A percentile compares a stretch with the other conserved stretches of the same genome.
phyloP scores from a whole-genome alignment of 2,888 invertebrate species.

The Lymantria dispar region DNA sequence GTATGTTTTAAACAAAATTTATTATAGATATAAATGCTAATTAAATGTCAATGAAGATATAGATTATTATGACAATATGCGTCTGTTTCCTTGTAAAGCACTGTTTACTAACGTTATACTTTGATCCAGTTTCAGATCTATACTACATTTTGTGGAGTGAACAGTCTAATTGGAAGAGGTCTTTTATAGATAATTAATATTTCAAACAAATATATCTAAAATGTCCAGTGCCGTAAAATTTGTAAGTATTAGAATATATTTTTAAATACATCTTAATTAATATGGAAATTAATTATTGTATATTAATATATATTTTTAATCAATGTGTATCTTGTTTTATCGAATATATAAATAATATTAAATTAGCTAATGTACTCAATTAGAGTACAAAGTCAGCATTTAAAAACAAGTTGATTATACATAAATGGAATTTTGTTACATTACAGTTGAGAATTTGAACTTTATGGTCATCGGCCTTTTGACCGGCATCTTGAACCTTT shows the following conservation, averaged over 20 bases:
- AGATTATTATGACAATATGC: constrained; percentile 56
- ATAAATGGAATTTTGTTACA: constrained; percentile 19
- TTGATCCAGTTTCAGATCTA: constrained; percentile 72
- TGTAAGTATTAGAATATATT: constrained; percentile 46
- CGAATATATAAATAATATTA: background rate
- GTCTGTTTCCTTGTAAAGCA: constrained; percentile 51
- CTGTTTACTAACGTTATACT: constrained; percentile 53
- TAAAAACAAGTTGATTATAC: constrained; percentile 17
- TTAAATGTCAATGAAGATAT: constrained; percentile 67
- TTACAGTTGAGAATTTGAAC: constrained; percentile 7
- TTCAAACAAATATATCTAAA: constrained; percentile 25
- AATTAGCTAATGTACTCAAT: background rate
- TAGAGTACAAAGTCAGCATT: background rate
- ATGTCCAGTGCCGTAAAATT: constrained; percentile 45
- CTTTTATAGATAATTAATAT: constrained; percentile 22
- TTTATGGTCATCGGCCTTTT: constrained; percentile 6
- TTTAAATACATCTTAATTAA: background rate
- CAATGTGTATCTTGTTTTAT: background rate
- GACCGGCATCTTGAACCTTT: constrained; percentile 5
- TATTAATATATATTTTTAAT: background rate
- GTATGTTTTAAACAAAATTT: constrained; percentile 69
- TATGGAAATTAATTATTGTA: background rate
- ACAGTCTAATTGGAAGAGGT: constrained; percentile 42
- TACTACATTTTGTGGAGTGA: constrained; percentile 58
- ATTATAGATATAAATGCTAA: constrained; percentile 74